Conservation (phyloP, 2,797 vertebrate genomes). For the Sebastes diploproa region DNA sequence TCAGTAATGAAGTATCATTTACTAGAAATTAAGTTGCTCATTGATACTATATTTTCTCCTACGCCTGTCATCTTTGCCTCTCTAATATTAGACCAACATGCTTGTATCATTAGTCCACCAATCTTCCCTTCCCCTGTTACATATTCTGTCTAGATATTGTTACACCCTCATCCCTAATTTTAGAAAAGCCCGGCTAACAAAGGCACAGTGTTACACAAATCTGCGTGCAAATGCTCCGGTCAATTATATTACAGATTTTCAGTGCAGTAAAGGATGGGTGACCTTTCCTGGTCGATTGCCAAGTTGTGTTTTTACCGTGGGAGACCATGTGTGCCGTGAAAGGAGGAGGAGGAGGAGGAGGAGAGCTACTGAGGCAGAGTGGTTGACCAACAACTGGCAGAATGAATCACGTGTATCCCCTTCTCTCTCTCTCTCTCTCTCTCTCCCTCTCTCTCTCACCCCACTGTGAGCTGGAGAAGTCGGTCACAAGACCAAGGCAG, state of each 20-base stretch:
- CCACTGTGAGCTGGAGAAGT: slow-evolving; percentile 54
- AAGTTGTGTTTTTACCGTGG: slow-evolving; percentile 61
- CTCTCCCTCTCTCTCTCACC: not conserved
- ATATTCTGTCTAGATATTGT: not conserved
- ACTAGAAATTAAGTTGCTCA: not conserved
- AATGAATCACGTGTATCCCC: slow-evolving; percentile 49
- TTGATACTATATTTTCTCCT: not conserved
- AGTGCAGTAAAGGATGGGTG: slow-evolving; percentile 37
- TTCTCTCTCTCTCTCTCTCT: not conserved
- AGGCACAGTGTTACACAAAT: slow-evolving; percentile 40
- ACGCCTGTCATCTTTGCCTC: not conserved
- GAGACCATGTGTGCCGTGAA: slow-evolving; percentile 71
- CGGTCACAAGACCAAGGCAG: slow-evolving; percentile 71
- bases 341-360: slow-evolving; percentile 30
- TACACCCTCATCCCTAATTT: slow-evolving; percentile 20
- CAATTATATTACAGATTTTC: slow-evolving; percentile 35
- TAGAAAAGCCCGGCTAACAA: slow-evolving; percentile 39
- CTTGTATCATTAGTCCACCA: not conserved
- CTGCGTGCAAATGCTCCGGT: not conserved
- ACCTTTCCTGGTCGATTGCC: slow-evolving; percentile 56
- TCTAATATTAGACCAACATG: not conserved
- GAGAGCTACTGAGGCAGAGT: slow-evolving; percentile 41
- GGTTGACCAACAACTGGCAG: slow-evolving; percentile 54
- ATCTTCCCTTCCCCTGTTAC: not conserved
- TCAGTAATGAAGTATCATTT: not conserved